Percentiles rank a stretch among this genome's conserved stretches.
phyloP scores from a whole-genome alignment of 2,888 invertebrate species.

The Apantesis nais region DNA sequence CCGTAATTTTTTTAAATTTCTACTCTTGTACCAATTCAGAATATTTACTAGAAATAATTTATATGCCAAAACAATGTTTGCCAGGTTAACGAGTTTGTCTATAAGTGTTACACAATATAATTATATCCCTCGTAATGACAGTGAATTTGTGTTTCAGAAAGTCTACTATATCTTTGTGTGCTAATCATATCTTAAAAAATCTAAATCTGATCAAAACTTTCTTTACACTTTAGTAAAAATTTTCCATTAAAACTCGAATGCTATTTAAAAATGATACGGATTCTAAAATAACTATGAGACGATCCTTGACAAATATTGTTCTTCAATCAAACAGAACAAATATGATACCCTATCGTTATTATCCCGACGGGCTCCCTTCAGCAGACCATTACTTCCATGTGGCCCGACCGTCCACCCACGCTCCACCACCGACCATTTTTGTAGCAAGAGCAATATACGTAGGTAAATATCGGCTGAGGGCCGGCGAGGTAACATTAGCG shows the following conservation, averaged over 20 bases:
- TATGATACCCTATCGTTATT: neutral
- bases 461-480: conserved; percentile 43
- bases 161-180: neutral
- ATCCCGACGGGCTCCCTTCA: neutral
- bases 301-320: neutral
- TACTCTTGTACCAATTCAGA: too few relatives aligned
- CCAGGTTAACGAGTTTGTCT: too few relatives aligned
- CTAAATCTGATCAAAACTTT: too few relatives aligned
- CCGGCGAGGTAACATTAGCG: conserved; percentile 70
- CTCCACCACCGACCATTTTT: neutral
- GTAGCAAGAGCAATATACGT: conserved; percentile 5
- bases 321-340: neutral
- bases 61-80: too few relatives aligned
- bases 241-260: too few relatives aligned
- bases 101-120: too few relatives aligned
- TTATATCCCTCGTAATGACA: too few relatives aligned
- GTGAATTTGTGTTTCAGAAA: neutral
- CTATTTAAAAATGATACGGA: neutral
- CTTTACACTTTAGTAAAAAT: too few relatives aligned
- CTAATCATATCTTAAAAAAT: neutral
- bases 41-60: too few relatives aligned
- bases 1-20: too few relatives aligned
- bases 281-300: neutral
- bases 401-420: conserved; percentile 16
- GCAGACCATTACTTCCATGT: conserved; percentile 4